A percentile compares a stretch with the other conserved stretches of the same genome.
phyloP scores from a whole-genome alignment of 2,113 vertebrate species.

The Trematocara zebra region DNA sequence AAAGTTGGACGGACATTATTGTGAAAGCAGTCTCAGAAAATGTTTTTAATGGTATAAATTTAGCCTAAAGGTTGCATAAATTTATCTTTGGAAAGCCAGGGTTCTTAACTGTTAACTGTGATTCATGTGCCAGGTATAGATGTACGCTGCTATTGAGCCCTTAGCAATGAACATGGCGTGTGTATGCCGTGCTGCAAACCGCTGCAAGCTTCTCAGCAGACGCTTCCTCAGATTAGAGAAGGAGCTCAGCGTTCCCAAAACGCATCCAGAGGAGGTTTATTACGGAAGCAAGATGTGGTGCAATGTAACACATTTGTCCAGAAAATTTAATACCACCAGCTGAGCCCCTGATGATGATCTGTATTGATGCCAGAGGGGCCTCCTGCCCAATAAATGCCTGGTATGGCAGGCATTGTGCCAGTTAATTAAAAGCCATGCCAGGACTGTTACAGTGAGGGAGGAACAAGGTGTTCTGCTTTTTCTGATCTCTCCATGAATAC shows the following conservation, averaged over 20 bases:
- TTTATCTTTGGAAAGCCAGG: neutral
- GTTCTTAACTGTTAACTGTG: neutral
- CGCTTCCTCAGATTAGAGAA: neutral
- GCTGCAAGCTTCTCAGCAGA: neutral
- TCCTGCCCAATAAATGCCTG: slow-evolving; percentile 41
- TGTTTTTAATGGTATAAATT: neutral
- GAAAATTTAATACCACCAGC: slow-evolving; percentile 10
- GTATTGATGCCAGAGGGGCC: slow-evolving; percentile 42
- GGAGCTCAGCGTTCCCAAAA: neutral
- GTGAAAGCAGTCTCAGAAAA: neutral
- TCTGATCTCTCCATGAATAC: slow-evolving; percentile 3
- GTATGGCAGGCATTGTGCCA: slow-evolving; percentile 42
- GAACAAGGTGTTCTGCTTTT: slow-evolving; percentile 56
- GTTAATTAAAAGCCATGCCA: slow-evolving; percentile 62
- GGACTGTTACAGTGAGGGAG: slow-evolving; percentile 27
- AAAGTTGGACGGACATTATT: neutral
- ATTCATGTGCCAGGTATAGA: neutral
- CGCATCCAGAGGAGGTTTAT: neutral
- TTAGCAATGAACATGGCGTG: neutral
- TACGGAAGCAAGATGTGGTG: neutral
- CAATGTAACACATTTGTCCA: neutral
- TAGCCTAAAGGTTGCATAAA: neutral
- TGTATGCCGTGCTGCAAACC: neutral
- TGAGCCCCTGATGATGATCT: slow-evolving; percentile 46
- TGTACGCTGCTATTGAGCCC: neutral